Evolutionary conservation across 2,888 invertebrate species (phyloP).

Genomic region (Phortica magna): DNA sequence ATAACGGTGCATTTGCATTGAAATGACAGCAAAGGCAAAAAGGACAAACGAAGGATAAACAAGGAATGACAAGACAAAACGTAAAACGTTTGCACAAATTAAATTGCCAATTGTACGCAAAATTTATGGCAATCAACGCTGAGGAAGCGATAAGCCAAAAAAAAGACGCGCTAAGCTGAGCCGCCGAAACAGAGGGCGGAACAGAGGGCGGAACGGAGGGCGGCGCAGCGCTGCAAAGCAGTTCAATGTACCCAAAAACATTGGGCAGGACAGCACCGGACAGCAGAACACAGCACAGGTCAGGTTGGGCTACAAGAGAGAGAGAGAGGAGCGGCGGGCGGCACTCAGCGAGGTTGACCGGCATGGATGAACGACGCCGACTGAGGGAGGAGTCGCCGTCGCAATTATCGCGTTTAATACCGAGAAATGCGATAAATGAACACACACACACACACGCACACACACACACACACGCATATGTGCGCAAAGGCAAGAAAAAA

Average conservation of each 20-base stretch:
- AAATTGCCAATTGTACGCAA: slow-evolving; percentile 24
- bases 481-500: slow-evolving; percentile 9
- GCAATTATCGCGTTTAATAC: slow-evolving; percentile 22
- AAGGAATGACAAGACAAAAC: not conserved
- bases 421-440: slow-evolving; percentile 24
- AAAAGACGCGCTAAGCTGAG: not conserved
- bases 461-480: slow-evolving; percentile 11
- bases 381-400: not conserved
- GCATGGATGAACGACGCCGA: no score
- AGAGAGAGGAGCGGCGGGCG: no score
- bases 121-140: slow-evolving; percentile 33
- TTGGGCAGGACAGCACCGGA: not conserved
- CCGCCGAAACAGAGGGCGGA: not conserved
- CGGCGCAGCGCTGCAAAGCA: not conserved
- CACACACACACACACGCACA: slow-evolving; percentile 18
- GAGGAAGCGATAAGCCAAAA: not conserved
- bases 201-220: not conserved
- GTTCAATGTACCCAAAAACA: slow-evolving; percentile 24
- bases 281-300: not conserved
- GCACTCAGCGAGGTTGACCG: no score
- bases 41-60: not conserved
- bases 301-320: no score
- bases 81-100: not conserved
- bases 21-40: not conserved
- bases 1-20: not conserved